Percentiles rank a stretch among this genome's conserved stretches.
These are phyloP conservation scores for Catocala sponsa DNA, from an alignment of 2,888 invertebrate genomes.

Conservation along the genomic window DNA sequence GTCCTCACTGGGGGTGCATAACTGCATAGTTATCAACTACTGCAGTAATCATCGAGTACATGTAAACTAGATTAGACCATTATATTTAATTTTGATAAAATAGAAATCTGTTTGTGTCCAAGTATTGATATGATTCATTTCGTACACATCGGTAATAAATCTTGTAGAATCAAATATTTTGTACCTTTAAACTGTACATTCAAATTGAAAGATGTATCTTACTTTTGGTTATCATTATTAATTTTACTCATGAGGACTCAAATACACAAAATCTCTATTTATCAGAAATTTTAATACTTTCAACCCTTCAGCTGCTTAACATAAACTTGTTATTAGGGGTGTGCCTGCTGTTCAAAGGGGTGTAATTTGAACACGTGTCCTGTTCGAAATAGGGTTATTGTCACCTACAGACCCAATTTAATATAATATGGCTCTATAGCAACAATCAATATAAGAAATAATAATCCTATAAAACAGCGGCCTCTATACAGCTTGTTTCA, in stretches of 20 bases:
- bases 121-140: too few relatives aligned
- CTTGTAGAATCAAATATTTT: too few relatives aligned
- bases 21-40: too few relatives aligned
- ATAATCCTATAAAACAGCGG: not conserved
- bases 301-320: slow-evolving; percentile 13
- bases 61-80: too few relatives aligned
- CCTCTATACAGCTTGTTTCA: not conserved
- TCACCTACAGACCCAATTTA: slow-evolving; percentile 8
- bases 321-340: slow-evolving; percentile 14
- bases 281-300: slow-evolving; percentile 3
- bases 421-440: not conserved
- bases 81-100: too few relatives aligned
- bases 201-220: too few relatives aligned
- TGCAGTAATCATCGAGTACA: too few relatives aligned
- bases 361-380: slow-evolving; percentile 13
- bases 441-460: not conserved
- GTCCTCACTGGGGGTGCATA: too few relatives aligned
- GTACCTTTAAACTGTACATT: too few relatives aligned
- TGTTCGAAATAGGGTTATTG: slow-evolving; percentile 10
- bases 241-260: not conserved
- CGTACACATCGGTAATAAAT: too few relatives aligned
- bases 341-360: slow-evolving; percentile 7
- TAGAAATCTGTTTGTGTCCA: too few relatives aligned
- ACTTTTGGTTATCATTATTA: not conserved
- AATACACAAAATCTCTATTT: not conserved